Percentiles rank a stretch among this genome's conserved stretches.
phyloP scores from a whole-genome alignment of 2,888 invertebrate species.

The Caenorhabditis wallacei region DNA sequence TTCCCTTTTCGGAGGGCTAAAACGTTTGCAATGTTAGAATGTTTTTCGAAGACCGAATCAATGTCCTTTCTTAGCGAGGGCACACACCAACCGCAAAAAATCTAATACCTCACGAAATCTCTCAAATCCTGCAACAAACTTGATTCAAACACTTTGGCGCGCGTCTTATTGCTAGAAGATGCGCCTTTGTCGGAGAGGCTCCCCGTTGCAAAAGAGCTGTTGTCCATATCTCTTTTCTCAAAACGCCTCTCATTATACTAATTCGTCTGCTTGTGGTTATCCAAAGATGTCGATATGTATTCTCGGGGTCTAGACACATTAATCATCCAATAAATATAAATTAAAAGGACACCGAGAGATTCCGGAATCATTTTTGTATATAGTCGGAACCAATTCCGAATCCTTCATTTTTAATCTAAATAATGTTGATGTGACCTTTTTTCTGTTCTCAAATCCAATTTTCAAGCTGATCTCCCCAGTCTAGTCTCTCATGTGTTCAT shows the following conservation, averaged over 20 bases:
- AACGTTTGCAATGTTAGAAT: background rate
- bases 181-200: slow-evolving; percentile 1
- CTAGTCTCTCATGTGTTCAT: background rate
- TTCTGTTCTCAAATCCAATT: background rate
- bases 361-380: too few relatives aligned
- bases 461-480: background rate
- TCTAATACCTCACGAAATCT: slow-evolving; percentile 34
- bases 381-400: too few relatives aligned
- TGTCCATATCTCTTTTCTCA: slow-evolving; percentile 42
- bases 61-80: background rate
- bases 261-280: slow-evolving; percentile 50
- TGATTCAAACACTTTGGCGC: slow-evolving; percentile 37
- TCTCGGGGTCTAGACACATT: slow-evolving; percentile 31
- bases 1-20: background rate
- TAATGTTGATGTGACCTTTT: background rate
- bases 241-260: slow-evolving; percentile 64
- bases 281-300: slow-evolving; percentile 12
- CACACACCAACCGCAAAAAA: background rate
- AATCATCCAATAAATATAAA: slow-evolving; percentile 26
- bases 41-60: slow-evolving; percentile 12
- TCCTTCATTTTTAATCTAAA: background rate
- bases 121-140: slow-evolving; percentile 45
- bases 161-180: slow-evolving; percentile 23
- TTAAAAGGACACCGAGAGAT: background rate
- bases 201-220: slow-evolving; percentile 35